These are phyloP conservation scores for Labroides dimidiatus DNA, from an alignment of 2,797 vertebrate genomes.

Conservation along the genomic window DNA sequence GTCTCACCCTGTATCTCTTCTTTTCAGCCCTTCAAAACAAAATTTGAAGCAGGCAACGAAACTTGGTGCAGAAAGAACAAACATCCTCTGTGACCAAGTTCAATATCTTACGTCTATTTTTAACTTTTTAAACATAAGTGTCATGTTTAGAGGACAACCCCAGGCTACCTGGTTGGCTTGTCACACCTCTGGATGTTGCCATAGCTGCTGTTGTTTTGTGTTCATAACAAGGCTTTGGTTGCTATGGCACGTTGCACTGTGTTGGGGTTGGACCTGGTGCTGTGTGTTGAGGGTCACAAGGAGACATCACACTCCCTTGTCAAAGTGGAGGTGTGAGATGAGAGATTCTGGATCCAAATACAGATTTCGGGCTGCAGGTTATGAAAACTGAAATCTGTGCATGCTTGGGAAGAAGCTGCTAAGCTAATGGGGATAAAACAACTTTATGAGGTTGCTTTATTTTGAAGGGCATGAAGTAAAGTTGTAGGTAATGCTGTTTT, in stretches of 20 bases:
- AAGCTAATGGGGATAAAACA: slow-evolving; percentile 10
- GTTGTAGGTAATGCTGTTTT: neutral
- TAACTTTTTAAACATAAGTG: slow-evolving; percentile 66
- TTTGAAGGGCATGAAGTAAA: neutral
- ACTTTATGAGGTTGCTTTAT: neutral
- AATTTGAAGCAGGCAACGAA: slow-evolving; percentile 63
- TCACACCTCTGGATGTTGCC: slow-evolving; percentile 74
- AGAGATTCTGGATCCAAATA: slow-evolving; percentile 63
- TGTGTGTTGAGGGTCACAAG: slow-evolving; percentile 51
- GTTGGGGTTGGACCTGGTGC: slow-evolving; percentile 19
- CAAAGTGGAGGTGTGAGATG: slow-evolving; percentile 56
- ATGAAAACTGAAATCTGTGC: neutral
- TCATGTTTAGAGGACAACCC: slow-evolving; percentile 66
- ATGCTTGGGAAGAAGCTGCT: slow-evolving; percentile 6
- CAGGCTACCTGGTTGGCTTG: slow-evolving; percentile 67
- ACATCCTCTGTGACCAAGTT: slow-evolving; percentile 58
- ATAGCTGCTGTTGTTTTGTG: slow-evolving; percentile 76
- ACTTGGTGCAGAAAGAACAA: slow-evolving; percentile 46
- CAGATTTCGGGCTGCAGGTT: slow-evolving; percentile 35
- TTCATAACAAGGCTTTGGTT: slow-evolving; percentile 76
- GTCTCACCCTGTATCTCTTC: slow-evolving; percentile 65
- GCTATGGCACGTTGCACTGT: slow-evolving; percentile 57
- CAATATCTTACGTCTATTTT: slow-evolving; percentile 61
- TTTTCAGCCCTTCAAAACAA: slow-evolving; percentile 72
- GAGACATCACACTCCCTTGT: slow-evolving; percentile 78